Base-by-base conservation (phyloP, 2,113 vertebrate species). In the Laticauda colubrina region DNA sequence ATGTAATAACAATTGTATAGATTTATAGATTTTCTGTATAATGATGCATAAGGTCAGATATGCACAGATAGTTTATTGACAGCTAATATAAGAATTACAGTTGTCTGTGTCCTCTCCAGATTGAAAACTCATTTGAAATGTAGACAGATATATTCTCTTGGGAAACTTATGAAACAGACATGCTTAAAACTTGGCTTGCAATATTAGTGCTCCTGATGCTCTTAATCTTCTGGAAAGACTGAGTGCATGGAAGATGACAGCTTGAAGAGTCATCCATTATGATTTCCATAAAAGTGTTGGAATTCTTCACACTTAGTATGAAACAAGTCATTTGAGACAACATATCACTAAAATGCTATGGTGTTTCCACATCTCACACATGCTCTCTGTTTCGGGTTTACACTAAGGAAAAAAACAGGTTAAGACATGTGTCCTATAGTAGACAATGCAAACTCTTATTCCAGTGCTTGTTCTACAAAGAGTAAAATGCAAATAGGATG, bases 131-230 rank as follows among this genome's bases (percentile, higher is more conserved):
- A 10, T 91, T 85, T 94, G 54, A 93, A 96, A 91, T 45, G 85
- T 69, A 21, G 34, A 90, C 23, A 54, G 89, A 53, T 92, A 90
- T 53, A 56, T 55, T 90, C 26, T 21, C 2, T n/a, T 34, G 91
- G 59, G n/a, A 7, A 85, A 5, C 29, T 90, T 53, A 86, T 94
- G 94, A 48, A 85, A 93, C 10, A 94, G 48, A 15, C 64, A 34
- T 34, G 64, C 29, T 69, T 69, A 69, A 69, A 69, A 34, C 64
- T 34, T 69, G 12, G 64, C 29, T 69, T 69, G 29, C 29, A 34
- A 1, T 34, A 34, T 69, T 69, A 69, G 14, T 69, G 29, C 34
- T 69, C 64, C 64, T 18, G 64, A 69, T 69, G 64, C 29, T 69
- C 29, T 69, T 69, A 69, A 69, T 69, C 29, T 69, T 69, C 64